phyloP scores from a whole-genome alignment of 1,140 invertebrate species.

The Tenebrio molitor region DNA sequence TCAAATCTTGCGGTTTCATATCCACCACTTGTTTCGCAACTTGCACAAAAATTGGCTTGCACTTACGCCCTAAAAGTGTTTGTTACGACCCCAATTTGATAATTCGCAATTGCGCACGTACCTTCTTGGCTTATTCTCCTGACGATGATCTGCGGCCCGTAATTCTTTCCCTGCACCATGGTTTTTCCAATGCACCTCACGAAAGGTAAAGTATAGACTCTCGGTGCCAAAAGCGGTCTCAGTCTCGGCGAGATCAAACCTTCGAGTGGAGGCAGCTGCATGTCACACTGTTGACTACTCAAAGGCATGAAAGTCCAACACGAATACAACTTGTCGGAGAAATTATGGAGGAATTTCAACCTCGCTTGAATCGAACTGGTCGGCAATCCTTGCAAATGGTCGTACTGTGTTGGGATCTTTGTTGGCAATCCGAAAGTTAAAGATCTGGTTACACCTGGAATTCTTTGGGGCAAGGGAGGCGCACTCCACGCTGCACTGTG shows the following conservation, averaged over 20 bases:
- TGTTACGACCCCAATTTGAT: background rate
- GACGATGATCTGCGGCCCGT: conserved; percentile 78
- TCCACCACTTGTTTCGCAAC: conserved; percentile 76
- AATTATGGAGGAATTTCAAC: conserved; percentile 73
- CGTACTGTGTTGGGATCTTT: conserved; percentile 73
- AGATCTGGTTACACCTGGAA: conserved; percentile 68
- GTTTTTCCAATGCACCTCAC: conserved; percentile 76
- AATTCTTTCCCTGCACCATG: conserved; percentile 79
- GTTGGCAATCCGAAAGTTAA: conserved; percentile 71
- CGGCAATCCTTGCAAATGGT: conserved; percentile 69
- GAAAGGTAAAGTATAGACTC: conserved; percentile 77
- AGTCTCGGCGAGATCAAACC: conserved; percentile 69
- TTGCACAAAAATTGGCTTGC: conserved; percentile 75
- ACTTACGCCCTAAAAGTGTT: conserved; percentile 65
- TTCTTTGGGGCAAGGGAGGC: conserved; percentile 67
- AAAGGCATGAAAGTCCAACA: conserved; percentile 76
- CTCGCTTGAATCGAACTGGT: conserved; percentile 71
- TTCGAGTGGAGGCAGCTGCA: conserved; percentile 65
- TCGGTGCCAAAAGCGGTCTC: conserved; percentile 71
- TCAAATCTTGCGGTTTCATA: conserved; percentile 71
- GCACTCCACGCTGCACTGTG: conserved; percentile 78
- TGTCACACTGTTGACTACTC: conserved; percentile 65
- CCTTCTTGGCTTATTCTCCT: conserved; percentile 73
- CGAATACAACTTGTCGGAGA: conserved; percentile 76
- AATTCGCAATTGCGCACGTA: conserved; percentile 59